These are phyloP conservation scores for Hirudo medicinalis DNA, from an alignment of 1,140 invertebrate genomes.

Conservation along the genomic window DNA sequence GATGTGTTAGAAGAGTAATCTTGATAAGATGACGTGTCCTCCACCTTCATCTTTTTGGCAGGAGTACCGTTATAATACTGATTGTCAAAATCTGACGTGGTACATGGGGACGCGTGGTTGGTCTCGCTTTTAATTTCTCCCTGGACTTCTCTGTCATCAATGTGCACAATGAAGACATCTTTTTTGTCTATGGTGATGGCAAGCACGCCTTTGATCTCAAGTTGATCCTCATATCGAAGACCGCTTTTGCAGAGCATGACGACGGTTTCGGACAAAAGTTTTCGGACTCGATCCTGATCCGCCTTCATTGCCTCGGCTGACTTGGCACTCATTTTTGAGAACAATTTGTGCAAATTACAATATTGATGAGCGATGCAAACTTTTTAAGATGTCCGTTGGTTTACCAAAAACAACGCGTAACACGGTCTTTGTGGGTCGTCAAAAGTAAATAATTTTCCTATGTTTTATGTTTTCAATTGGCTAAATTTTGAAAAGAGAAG, in stretches of 20 bases:
- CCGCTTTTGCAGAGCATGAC: constrained; percentile 23
- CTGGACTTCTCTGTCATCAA: constrained; percentile 15
- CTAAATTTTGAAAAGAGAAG: too few species aligned
- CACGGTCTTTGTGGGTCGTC: too few species aligned
- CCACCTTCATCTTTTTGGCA: background rate
- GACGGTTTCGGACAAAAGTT: constrained; percentile 21
- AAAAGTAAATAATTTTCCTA: too few species aligned
- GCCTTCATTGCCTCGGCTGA: constrained; percentile 13
- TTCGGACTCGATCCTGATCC: constrained; percentile 21
- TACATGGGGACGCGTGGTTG: background rate
- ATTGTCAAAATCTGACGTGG: background rate
- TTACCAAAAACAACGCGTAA: too few species aligned
- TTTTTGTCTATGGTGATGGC: constrained; percentile 22
- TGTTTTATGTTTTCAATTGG: too few species aligned
- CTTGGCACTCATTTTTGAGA: background rate
- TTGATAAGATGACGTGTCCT: background rate
- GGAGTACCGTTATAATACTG: background rate
- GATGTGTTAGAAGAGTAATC: background rate
- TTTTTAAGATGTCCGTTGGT: too few species aligned
- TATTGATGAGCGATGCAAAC: too few species aligned
- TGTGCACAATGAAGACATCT: constrained; percentile 24
- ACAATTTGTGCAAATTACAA: too few species aligned
- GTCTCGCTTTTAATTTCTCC: background rate
- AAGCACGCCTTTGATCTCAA: constrained; percentile 22
- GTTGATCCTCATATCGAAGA: constrained; percentile 18